Evolutionary conservation across 2,113 vertebrate genomes (phyloP).

Genomic region (Cololabis saira): DNA sequence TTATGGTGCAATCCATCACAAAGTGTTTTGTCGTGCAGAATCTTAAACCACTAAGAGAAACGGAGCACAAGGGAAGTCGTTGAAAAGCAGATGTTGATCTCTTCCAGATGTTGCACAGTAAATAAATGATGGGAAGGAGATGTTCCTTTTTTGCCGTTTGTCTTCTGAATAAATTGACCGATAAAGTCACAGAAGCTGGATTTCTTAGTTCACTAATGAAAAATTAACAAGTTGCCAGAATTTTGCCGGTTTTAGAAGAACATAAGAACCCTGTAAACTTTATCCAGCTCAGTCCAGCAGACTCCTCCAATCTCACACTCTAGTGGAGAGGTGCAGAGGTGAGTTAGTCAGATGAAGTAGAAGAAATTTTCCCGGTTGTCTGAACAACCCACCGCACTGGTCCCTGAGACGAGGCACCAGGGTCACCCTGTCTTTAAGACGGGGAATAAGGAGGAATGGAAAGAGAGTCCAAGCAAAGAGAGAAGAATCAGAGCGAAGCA

Average conservation of each 20-base stretch:
- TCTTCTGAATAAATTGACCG: no score
- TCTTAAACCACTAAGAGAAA: background rate
- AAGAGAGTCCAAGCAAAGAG: slow-evolving; percentile 3
- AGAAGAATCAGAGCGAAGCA: slow-evolving; percentile 42
- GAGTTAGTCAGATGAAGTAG: slow-evolving; percentile 50
- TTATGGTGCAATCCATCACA: slow-evolving; percentile 40
- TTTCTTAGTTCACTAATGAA: slow-evolving; percentile 1
- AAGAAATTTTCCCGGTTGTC: slow-evolving; percentile 64
- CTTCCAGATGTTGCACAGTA: no score
- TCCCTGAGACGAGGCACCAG: slow-evolving; percentile 48
- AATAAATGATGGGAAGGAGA: no score
- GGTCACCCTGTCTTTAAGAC: slow-evolving; percentile 39
- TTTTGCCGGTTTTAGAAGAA: slow-evolving; percentile 10
- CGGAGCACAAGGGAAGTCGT: no score
- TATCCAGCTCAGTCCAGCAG: slow-evolving; percentile 9
- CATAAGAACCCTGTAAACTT: slow-evolving; percentile 21
- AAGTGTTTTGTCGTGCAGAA: slow-evolving; percentile 1
- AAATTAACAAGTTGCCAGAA: slow-evolving; percentile 18
- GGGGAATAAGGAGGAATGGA: background rate
- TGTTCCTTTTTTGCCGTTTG: no score
- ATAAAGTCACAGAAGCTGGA: no score
- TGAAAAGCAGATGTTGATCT: no score
- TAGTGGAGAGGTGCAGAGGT: slow-evolving; percentile 70
- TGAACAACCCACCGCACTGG: slow-evolving; percentile 50
- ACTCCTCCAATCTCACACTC: slow-evolving; percentile 73